Conservation (phyloP, 1,140 invertebrate genomes). For the Hormaphis cornu region DNA sequence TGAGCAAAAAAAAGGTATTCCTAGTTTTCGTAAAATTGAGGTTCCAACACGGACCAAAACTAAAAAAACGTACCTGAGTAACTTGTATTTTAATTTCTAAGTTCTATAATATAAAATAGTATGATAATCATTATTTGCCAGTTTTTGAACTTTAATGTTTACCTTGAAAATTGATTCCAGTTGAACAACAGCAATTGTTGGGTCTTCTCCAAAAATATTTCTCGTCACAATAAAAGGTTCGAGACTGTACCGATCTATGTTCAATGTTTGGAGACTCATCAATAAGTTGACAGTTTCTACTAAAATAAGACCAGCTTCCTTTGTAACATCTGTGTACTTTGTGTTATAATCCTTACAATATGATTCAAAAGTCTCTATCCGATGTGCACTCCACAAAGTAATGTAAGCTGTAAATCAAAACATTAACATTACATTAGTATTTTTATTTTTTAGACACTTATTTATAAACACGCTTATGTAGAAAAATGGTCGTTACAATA, state of each 20-base stretch:
- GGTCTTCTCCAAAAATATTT: not conserved
- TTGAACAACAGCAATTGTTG: not conserved
- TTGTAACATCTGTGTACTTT: constrained; percentile 41
- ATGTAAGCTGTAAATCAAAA: constrained; percentile 57
- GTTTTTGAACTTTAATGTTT: not conserved
- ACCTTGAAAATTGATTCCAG: not conserved
- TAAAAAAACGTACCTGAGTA: too few species aligned
- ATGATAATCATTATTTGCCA: too few species aligned
- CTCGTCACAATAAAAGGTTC: constrained; percentile 4
- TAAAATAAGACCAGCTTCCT: constrained; percentile 59
- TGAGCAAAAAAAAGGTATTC: too few species aligned
- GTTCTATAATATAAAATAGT: too few species aligned
- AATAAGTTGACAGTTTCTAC: constrained; percentile 69
- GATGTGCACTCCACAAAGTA: constrained; percentile 57
- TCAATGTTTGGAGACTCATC: constrained; percentile 72
- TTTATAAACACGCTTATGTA: not conserved
- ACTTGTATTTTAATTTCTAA: too few species aligned
- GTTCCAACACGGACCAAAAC: too few species aligned
- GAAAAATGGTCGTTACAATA: too few species aligned
- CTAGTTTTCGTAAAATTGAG: too few species aligned
- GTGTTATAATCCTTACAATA: constrained; percentile 37
- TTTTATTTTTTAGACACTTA: constrained; percentile 11
- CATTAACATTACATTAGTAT: not conserved
- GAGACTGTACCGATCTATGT: constrained; percentile 51
- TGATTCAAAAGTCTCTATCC: constrained; percentile 50